These are phyloP conservation scores for Drosophila eohydei DNA, from an alignment of 2,888 invertebrate genomes.

Conservation along the genomic window DNA sequence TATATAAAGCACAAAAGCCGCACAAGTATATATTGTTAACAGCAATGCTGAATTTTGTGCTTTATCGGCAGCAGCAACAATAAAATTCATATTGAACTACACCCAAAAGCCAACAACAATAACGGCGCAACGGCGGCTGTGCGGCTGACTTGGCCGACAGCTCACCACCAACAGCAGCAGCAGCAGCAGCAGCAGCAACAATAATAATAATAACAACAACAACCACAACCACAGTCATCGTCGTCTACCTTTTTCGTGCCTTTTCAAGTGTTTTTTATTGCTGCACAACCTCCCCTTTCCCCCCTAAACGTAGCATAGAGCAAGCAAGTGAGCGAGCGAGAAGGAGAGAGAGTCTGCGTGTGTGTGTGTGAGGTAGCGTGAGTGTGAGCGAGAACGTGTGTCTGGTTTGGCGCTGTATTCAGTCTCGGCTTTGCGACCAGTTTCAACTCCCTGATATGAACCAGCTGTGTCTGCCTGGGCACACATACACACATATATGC, in stretches of 20 bases:
- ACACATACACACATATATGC: constrained; percentile 22
- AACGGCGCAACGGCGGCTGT: constrained; percentile 55
- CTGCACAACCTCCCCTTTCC: constrained; percentile 40
- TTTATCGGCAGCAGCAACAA: constrained; percentile 72
- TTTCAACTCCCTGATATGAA: constrained; percentile 60
- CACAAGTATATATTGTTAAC: constrained; percentile 52
- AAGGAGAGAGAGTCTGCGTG: constrained; percentile 8
- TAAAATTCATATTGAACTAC: constrained; percentile 72
- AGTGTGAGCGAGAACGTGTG: constrained; percentile 18
- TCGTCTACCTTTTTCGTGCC: constrained; percentile 72
- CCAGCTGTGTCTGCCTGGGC: constrained; percentile 69
- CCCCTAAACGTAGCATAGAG: constrained; percentile 40
- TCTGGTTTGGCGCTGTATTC: constrained; percentile 55
- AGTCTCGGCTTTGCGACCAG: constrained; percentile 43
- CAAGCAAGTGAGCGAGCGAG: constrained; percentile 16
- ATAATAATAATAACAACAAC: constrained; percentile 8
- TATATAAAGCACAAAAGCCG: constrained; percentile 29
- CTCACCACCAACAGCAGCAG: constrained; percentile 50
- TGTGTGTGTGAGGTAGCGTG: not conserved
- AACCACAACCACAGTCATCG: constrained; percentile 23
- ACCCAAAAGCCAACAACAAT: constrained; percentile 63
- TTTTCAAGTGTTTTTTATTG: constrained; percentile 67
- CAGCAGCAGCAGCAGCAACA: constrained; percentile 32
- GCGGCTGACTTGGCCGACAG: constrained; percentile 70
- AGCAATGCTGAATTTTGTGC: constrained; percentile 65